phyloP scores from a whole-genome alignment of 2,797 vertebrate genomes.

The Amphiprion clarkii region DNA sequence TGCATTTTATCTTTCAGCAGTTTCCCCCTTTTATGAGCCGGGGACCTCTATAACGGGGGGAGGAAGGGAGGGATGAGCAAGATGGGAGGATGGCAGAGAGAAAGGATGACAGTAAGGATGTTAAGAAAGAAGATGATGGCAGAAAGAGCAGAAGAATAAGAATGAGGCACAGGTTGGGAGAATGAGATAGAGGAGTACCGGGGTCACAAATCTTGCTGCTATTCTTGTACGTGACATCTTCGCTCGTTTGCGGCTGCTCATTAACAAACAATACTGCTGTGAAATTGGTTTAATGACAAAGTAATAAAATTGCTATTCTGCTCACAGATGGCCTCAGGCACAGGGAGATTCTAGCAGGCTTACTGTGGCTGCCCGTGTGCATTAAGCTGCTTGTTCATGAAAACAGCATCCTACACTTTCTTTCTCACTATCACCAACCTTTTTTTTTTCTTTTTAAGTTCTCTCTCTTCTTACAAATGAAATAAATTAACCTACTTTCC shows the following conservation, averaged over 20 bases:
- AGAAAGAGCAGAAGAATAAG: slow-evolving; percentile 71
- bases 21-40: slow-evolving; percentile 94
- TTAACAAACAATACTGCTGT: slow-evolving; percentile 99
- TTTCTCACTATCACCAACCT: slow-evolving; percentile 77
- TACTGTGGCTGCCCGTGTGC: slow-evolving; percentile 96
- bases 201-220: slow-evolving; percentile 99
- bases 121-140: slow-evolving; percentile 56
- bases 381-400: slow-evolving; percentile 99
- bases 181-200: slow-evolving; percentile 76
- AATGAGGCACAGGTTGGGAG: slow-evolving; percentile 73
- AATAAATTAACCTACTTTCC: slow-evolving; percentile 88
- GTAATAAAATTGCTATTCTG: slow-evolving; percentile 99
- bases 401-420: slow-evolving; percentile 96
- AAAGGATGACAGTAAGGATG: slow-evolving; percentile 59
- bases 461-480: slow-evolving; percentile 82
- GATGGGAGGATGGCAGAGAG: slow-evolving; percentile 47
- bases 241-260: slow-evolving; percentile 99
- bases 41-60: slow-evolving; percentile 88
- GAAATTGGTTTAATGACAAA: slow-evolving; percentile 99
- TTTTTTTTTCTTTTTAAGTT: slow-evolving; percentile 82
- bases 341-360: slow-evolving; percentile 96
- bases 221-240: slow-evolving; percentile 99
- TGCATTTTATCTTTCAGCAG: slow-evolving; percentile 98
- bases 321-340: slow-evolving; percentile 99
- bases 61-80: slow-evolving; percentile 37